Conservation (phyloP, 2,797 vertebrate species). For the Paratrypauchen microcephalus region DNA sequence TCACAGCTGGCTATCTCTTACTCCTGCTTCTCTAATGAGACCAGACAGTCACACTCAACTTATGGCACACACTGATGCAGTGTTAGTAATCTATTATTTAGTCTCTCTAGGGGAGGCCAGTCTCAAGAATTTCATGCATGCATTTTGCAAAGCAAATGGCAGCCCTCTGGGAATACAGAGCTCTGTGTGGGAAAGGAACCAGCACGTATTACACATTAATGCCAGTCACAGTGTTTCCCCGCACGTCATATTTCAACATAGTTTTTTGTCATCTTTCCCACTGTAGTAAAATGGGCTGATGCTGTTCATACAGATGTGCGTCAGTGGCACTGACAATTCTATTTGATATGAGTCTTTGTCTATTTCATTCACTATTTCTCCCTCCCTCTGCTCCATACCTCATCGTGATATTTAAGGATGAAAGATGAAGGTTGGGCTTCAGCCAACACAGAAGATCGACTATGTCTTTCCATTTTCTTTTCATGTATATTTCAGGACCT, state of each 20-base stretch:
- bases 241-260: slow-evolving; percentile 47
- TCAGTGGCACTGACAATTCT: slow-evolving; percentile 34
- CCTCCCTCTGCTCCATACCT: slow-evolving; percentile 25
- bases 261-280: slow-evolving; percentile 30
- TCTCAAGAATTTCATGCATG: slow-evolving; percentile 74
- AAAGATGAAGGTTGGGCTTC: slow-evolving; percentile 56
- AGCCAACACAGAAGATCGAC: slow-evolving; percentile 39
- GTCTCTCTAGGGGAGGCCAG: slow-evolving; percentile 63
- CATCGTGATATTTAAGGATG: slow-evolving; percentile 52
- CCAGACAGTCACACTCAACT: slow-evolving; percentile 66
- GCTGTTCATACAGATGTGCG: slow-evolving; percentile 35
- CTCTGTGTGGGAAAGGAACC: slow-evolving; percentile 63
- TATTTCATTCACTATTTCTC: slow-evolving; percentile 21
- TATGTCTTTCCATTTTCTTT: slow-evolving; percentile 60
- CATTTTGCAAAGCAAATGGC: slow-evolving; percentile 72
- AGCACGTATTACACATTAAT: slow-evolving; percentile 58
- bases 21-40: slow-evolving; percentile 64
- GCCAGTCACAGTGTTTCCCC: slow-evolving; percentile 43
- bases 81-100: slow-evolving; percentile 77
- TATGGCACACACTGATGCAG: slow-evolving; percentile 61
- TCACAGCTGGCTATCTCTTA: slow-evolving; percentile 72
- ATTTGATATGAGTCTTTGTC: slow-evolving; percentile 26
- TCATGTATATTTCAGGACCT: slow-evolving; percentile 75
- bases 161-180: slow-evolving; percentile 59
- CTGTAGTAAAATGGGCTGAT: slow-evolving; percentile 15